These are phyloP conservation scores for Oceanodroma tethys DNA, from an alignment of 2,113 vertebrate species.

Conservation along the genomic window DNA sequence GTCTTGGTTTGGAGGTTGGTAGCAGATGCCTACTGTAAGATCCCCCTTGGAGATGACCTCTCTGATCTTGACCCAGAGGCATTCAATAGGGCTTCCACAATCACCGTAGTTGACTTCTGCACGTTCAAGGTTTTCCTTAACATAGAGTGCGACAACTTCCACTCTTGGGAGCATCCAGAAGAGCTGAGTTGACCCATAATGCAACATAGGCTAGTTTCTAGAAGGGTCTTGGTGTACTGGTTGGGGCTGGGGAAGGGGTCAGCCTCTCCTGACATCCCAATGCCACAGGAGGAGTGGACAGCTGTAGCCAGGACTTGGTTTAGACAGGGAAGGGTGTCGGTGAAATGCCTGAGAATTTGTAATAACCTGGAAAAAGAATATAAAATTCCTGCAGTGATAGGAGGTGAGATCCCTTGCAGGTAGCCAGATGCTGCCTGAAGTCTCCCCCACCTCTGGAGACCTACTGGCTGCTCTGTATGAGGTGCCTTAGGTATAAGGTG, in stretches of 20 bases:
- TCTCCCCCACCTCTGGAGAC: too few species aligned
- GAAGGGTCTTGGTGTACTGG: neutral
- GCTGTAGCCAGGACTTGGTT: neutral
- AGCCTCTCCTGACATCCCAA: neutral
- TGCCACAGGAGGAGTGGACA: neutral
- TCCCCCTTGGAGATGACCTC: neutral
- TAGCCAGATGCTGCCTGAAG: too few species aligned
- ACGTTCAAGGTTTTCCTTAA: neutral
- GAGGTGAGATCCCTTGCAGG: neutral
- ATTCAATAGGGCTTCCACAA: neutral
- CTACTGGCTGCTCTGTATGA: neutral
- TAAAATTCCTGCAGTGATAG: neutral
- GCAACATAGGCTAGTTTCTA: neutral
- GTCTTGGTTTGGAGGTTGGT: neutral
- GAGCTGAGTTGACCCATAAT: neutral
- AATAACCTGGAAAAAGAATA: neutral
- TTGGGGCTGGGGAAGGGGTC: neutral
- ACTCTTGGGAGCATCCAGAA: neutral
- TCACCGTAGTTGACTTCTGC: neutral
- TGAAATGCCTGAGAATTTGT: neutral
- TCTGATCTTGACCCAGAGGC: neutral
- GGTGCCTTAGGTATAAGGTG: neutral
- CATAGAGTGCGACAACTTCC: rapidly evolving
- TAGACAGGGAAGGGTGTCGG: neutral
- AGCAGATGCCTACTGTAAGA: neutral